Conservation (phyloP, 1,140 invertebrate genomes). For the Drosophila guanche region DNA sequence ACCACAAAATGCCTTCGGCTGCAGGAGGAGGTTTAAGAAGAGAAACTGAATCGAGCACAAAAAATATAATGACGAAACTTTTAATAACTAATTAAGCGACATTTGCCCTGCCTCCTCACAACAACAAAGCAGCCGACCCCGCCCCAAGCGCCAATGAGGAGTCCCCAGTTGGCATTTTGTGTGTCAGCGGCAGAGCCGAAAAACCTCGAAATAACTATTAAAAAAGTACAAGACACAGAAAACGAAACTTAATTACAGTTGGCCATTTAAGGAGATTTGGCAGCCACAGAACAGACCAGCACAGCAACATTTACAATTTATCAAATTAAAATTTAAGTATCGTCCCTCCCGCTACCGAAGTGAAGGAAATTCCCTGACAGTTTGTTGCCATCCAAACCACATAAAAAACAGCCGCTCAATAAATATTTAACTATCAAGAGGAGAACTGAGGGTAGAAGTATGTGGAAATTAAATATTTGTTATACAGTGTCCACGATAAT, state of each 20-base stretch:
- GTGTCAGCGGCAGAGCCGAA: conserved; percentile 10
- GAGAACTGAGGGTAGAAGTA: conserved; percentile 36
- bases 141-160: conserved; percentile 37
- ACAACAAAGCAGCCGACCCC: conserved; percentile 17
- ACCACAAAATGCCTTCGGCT: conserved; percentile 30
- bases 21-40: conserved; percentile 3
- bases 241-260: conserved; percentile 19
- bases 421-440: conserved; percentile 74
- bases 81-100: conserved; percentile 70
- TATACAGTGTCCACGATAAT: conserved; percentile 48
- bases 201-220: conserved; percentile 32
- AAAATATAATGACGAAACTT: conserved; percentile 62
- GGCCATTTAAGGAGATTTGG: conserved; percentile 17
- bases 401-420: conserved; percentile 55
- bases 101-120: conserved; percentile 20
- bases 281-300: conserved; percentile 17
- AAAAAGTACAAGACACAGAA: conserved; percentile 13
- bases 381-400: conserved; percentile 27
- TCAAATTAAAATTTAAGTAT: conserved; percentile 74
- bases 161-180: conserved; percentile 46
- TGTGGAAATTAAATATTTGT: conserved; percentile 62
- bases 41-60: conserved; percentile 29
- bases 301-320: conserved; percentile 58
- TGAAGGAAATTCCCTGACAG: conserved; percentile 60
- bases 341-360: conserved; percentile 23